A percentile compares a stretch with the other conserved stretches of the same genome.
Evolutionary conservation across 1,140 invertebrate species (phyloP).

Genomic region (Procambarus virginalis): DNA sequence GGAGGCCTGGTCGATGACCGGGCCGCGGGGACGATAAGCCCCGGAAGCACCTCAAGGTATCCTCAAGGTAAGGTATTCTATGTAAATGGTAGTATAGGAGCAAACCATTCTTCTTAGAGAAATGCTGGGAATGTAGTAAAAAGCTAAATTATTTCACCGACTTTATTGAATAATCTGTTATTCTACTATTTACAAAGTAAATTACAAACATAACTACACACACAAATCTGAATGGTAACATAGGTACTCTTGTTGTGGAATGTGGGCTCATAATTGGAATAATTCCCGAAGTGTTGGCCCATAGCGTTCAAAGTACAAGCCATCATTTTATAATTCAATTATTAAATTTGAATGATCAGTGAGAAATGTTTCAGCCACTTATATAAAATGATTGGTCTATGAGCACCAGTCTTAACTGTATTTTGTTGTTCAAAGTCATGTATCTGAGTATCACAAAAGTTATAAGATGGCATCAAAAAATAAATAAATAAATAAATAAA

Average conservation of each 20-base stretch:
- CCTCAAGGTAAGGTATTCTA: too few species aligned
- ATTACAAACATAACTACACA: constrained; percentile 50
- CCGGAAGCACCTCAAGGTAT: too few species aligned
- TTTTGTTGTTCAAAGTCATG: neutral
- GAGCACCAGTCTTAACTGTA: neutral
- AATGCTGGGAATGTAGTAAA: neutral
- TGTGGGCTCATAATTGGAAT: constrained; percentile 40
- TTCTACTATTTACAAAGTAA: constrained; percentile 60
- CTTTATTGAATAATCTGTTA: constrained; percentile 51
- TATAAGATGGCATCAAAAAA: neutral
- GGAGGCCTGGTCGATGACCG: too few species aligned
- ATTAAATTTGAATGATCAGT: neutral
- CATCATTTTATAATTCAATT: neutral
- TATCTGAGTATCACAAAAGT: neutral
- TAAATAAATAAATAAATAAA: neutral
- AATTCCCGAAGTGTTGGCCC: constrained; percentile 4
- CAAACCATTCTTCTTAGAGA: neutral
- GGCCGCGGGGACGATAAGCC: too few species aligned
- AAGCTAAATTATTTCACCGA: constrained; percentile 13
- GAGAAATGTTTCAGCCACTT: constrained; percentile 2
- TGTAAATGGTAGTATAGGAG: too few species aligned
- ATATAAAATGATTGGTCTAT: neutral
- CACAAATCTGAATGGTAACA: constrained; percentile 59
- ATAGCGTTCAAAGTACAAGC: neutral
- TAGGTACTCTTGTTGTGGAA: constrained; percentile 50